Evolutionary conservation across 2,797 vertebrate species (phyloP).

Genomic region (Sus cebifrons): DNA sequence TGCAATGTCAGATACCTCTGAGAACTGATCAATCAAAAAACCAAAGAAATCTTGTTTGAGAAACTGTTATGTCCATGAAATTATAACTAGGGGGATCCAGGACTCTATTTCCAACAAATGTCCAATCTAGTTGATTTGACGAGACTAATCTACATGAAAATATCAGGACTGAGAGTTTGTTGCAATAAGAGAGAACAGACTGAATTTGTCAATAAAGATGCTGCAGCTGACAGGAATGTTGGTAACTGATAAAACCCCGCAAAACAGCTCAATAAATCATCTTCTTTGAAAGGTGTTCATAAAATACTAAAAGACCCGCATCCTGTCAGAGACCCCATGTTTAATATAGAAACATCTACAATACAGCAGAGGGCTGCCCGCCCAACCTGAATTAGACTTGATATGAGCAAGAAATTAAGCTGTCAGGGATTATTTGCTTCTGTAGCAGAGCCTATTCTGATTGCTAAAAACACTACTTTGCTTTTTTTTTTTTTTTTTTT

Average conservation of each 20-base stretch:
- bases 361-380: not conserved
- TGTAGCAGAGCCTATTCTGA: not conserved
- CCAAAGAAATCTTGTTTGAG: conserved; percentile 62
- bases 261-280: conserved; percentile 50
- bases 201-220: conserved; percentile 62
- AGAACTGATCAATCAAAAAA: conserved; percentile 32
- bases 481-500: not conserved
- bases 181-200: conserved; percentile 1
- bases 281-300: conserved; percentile 19
- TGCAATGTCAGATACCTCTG: conserved; percentile 29
- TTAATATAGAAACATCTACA: not conserved
- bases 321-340: not conserved
- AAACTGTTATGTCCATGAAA: conserved; percentile 41
- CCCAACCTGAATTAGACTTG: not conserved
- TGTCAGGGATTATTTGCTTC: conserved; percentile 25
- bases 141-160: conserved; percentile 67
- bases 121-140: conserved; percentile 4
- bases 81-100: not conserved
- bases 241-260: conserved; percentile 44
- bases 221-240: not conserved
- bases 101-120: conserved; percentile 63
- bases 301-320: not conserved
- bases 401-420: conserved; percentile 23
- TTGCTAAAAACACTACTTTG: not conserved
- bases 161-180: conserved; percentile 20